These are phyloP conservation scores for Ageneiosus marmoratus DNA, from an alignment of 2,113 vertebrate genomes.

Conservation along the genomic window DNA sequence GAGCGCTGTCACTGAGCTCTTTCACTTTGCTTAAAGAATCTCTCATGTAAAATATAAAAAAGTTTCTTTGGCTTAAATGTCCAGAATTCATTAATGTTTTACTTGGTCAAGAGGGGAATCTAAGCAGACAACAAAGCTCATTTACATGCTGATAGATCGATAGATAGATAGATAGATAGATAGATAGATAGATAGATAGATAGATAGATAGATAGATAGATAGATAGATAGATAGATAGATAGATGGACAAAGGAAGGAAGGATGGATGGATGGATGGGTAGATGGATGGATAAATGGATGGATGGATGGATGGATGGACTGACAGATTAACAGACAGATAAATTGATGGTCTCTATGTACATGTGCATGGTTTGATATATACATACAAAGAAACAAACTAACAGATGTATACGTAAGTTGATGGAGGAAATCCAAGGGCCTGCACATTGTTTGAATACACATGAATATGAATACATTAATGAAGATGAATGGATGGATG, in stretches of 20 bases:
- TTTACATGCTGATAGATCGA: background rate
- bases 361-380: too few relatives aligned
- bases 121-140: background rate
- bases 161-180: background rate
- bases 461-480: too few relatives aligned
- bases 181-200: background rate
- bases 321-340: too few relatives aligned
- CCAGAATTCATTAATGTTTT: background rate
- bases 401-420: too few relatives aligned
- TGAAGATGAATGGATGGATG: too few relatives aligned
- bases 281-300: too few relatives aligned
- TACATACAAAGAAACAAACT: too few relatives aligned
- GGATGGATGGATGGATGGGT: too few relatives aligned
- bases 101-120: background rate
- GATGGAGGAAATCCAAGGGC: background rate
- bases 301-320: too few relatives aligned
- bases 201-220: background rate
- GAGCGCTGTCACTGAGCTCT: conserved; percentile 29
- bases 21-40: conserved; percentile 10
- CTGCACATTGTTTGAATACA: background rate
- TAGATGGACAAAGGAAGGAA: too few relatives aligned
- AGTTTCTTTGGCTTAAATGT: conserved; percentile 43
- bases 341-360: too few relatives aligned
- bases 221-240: background rate
- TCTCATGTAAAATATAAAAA: conserved; percentile 17